Evolutionary conservation across 2,797 vertebrate species (phyloP).

Genomic region (Vireo griseus): DNA sequence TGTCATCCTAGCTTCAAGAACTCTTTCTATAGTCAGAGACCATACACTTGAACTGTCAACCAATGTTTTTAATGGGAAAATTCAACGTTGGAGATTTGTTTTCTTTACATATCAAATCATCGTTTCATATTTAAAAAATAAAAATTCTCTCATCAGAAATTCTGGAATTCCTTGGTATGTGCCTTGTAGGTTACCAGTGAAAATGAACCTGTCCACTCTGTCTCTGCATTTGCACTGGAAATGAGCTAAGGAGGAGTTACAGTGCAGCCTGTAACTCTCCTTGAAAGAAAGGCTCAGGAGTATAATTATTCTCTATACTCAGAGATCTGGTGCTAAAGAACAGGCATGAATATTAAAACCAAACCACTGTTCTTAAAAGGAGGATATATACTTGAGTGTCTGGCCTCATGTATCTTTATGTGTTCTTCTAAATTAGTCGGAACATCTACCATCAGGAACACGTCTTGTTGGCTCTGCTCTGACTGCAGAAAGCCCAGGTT

Average conservation of each 20-base stretch:
- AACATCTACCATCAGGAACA: background rate
- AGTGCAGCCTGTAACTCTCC: background rate
- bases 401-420: background rate
- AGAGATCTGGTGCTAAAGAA: background rate
- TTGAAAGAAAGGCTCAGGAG: background rate
- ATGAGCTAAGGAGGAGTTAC: background rate
- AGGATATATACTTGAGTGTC: background rate
- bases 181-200: background rate
- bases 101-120: background rate
- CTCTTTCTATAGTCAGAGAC: background rate
- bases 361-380: background rate
- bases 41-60: background rate
- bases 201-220: background rate
- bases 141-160: background rate
- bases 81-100: background rate
- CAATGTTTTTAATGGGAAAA: background rate
- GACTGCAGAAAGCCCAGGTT: background rate
- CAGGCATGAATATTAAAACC: background rate
- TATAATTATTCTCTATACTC: background rate
- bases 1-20: background rate
- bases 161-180: background rate
- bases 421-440: background rate
- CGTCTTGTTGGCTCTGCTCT: rapidly evolving
- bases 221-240: background rate
- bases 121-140: background rate